These are phyloP conservation scores for Paracentrotus lividus DNA, from an alignment of 53 echinoderm and acorn worm genomes.

Conservation along the genomic window DNA sequence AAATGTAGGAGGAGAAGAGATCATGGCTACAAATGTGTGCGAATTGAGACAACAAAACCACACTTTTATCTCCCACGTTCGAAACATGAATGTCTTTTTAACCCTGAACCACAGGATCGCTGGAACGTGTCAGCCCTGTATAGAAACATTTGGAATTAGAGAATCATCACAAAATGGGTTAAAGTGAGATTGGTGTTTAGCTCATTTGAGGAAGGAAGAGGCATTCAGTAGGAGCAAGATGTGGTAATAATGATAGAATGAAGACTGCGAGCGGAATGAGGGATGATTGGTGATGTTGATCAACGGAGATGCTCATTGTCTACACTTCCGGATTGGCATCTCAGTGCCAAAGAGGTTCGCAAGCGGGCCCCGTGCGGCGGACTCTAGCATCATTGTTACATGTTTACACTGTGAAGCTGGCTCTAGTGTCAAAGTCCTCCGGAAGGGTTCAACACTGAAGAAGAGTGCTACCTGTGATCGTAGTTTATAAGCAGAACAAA, in stretches of 20 bases:
- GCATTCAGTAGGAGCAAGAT: conserved; percentile 12
- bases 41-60: background rate
- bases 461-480: no score
- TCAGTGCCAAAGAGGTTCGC: background rate
- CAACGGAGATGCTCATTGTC: background rate
- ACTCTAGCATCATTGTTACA: no score
- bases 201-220: background rate
- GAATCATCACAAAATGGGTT: no score
- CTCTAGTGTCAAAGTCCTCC: no score
- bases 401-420: no score
- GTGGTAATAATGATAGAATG: conserved; percentile 14
- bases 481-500: no score
- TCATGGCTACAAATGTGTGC: background rate
- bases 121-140: no score
- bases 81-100: background rate
- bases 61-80: background rate
- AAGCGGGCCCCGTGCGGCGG: no score
- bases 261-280: conserved; percentile 19
- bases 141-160: no score
- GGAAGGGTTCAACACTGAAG: no score
- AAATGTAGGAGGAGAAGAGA: no score
- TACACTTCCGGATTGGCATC: background rate
- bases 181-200: background rate
- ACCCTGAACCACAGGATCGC: no score
- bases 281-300: conserved; percentile 54